Evolutionary conservation across 2,888 invertebrate species (phyloP), one percentile per base, ranked within the genome.

Genomic region (Lumbricus terrestris): DNA sequence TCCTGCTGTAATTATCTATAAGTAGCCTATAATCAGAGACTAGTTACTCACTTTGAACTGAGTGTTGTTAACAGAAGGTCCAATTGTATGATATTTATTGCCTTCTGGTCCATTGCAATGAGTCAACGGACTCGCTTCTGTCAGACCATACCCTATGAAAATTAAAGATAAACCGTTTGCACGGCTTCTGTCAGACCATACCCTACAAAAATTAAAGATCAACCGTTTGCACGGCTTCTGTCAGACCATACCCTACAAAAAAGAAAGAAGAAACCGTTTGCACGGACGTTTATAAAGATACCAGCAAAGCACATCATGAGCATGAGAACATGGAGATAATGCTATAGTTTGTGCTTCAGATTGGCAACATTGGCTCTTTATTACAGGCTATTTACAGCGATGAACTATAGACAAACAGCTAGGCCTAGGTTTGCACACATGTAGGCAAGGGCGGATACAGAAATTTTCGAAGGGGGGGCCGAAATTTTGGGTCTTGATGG

Each of bases 11-110:
- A 69, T n/a, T 29, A n/a, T 6, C 8, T 29, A 69, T 29, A 54
- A 54, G 29, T 23, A 23, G 3, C 0, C 54, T 4, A n/a, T n/a
- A n/a, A n/a, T n/a, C n/a, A 54, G 29, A 54, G 29, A n/a, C 11
- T 6, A n/a, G 8, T 69, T 85, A 90, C 88, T 91, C 33, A 95
- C 95, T 95, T 97, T 97, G 8, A 96, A 95, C 88, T 96, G 95
- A 0, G 97, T 97, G 92, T 96, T 97, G 0, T 96, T 95, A 2
- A 96, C 91, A 0, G 96, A 95, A 3, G 95, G 94, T 0, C 97
- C 97, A 88, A 82, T 38, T 16, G 90, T 40, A 38, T 90, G 90
- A 82, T 35, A 47, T 34, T 90, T 90, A 38, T 90, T 90, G 29
- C 82, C 35, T 35, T 37, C 40, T 33, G 38, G 82, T 33, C 35